Evolutionary conservation across 2,113 vertebrate species (phyloP), one percentile per base, ranked within the genome.

Genomic region (Ophthalmolycus amberensis): DNA sequence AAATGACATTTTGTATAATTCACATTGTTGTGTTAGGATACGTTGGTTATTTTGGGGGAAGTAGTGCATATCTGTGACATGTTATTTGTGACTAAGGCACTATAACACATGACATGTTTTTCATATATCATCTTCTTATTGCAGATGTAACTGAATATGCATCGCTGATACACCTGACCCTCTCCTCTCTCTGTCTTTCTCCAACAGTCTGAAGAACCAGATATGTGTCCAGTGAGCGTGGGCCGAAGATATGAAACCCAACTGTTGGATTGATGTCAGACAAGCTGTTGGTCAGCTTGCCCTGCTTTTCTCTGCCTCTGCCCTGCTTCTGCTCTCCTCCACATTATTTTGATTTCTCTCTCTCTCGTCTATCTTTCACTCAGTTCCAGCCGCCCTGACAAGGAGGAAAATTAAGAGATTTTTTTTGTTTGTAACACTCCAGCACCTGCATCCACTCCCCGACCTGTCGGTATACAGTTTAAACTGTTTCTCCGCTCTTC

Each of bases 181-280:
- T 50, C 20, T 54, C 18, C 8, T 4, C 1, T 85, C 32, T 71
- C 77, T 87, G 22, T 66, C 56, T 79, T 65, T 77, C 80, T 80
- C 75, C 85, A 37, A 67, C 92, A 96, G 95, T 86, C 88, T 96
- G 94, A 96, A 96, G 91, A 96, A 94, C 81, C 95, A 95, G 88
- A 93, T 95, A 77, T 95, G 95, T 87, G 94, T 94, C 92, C 94
- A 95, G 91, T 96, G 94, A 96, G 71, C 74, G 48, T 75, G 68
- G 63, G 79, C 81, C 38, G 50, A 71, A 34, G 67, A 89, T 66
- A 38, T 77, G 44, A 75, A 86, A 29, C 29, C 44, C 85, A 86
- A 92, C 88, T 75, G 70, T 89, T 90, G 89, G 92, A 95, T 94
- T 95, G 95, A 96, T 96, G 95, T 96, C 95, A 95, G 91, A 94